phyloP scores from a whole-genome alignment of 1,140 invertebrate genomes.

The Araneus ventricosus region DNA sequence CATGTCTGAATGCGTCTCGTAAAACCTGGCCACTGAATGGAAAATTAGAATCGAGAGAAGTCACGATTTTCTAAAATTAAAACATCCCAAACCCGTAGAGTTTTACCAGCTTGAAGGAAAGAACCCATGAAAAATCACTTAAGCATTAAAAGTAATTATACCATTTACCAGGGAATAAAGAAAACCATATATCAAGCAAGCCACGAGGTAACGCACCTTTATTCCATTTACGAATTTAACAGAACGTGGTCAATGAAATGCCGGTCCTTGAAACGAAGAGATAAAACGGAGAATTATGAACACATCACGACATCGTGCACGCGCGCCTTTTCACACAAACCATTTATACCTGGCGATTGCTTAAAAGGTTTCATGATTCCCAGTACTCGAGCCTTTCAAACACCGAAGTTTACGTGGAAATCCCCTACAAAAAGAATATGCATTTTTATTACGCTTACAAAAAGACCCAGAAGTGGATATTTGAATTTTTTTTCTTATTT shows the following conservation, averaged over 20 bases:
- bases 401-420: too few species aligned
- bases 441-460: too few species aligned
- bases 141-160: too few species aligned
- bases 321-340: background rate
- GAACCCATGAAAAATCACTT: background rate
- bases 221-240: background rate
- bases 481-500: too few species aligned
- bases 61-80: background rate
- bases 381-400: too few species aligned
- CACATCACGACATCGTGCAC: background rate
- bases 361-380: background rate
- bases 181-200: background rate
- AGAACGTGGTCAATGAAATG: conserved; percentile 22
- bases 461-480: too few species aligned
- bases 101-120: background rate
- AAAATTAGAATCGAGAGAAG: too few species aligned
- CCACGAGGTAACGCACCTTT: background rate
- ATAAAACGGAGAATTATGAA: background rate
- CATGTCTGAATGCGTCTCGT: too few species aligned
- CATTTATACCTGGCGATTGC: background rate
- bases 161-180: background rate
- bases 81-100: background rate
- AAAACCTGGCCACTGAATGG: too few species aligned
- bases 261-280: background rate
- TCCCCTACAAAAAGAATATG: too few species aligned